Base-by-base conservation (phyloP, 2,113 vertebrate species). In the Trochalopteron elliotii region DNA sequence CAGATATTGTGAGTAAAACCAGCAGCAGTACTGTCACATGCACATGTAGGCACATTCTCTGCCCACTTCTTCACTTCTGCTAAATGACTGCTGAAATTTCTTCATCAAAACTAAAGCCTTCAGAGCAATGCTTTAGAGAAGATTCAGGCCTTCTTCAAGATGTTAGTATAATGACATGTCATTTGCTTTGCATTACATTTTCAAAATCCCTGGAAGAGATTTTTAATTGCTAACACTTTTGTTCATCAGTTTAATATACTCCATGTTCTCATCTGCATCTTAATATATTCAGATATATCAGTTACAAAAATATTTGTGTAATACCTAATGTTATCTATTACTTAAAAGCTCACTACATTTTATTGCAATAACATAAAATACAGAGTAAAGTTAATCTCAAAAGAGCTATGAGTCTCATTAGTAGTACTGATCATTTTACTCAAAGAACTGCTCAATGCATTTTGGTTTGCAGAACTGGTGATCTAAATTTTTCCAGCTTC, bases 191-290 rank as follows among this genome's bases (percentile, higher is more conserved):
- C 49, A n/a, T 45, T 52, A 59, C 9, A 19, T 87, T 93, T 90
- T 87, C 40, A 79, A 79, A 82, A 78, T 42, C 35, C 37, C 12
- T 40, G 53, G 23, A 81, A 94, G 57, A 75, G 24, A 60, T 40
- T 91, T 97, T 91, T 87, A 89, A 68, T 72, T 78, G 60, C 44
- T 84, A 78, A 53, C 28, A 28, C 33, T 91, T 92, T 87, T 67
- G 18, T 81, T 89, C 31, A 78, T 47, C 60, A 30, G 25, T 87
- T 89, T 86, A 89, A 83, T 40, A 75, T 70, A 65, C 13, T 55
- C 52, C 44, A 0, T n/a, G 37, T 84, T 49, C 49, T 93, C 61
- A 85, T 61, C 56, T 72, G 60, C 68, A 67, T 65, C 37, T 78
- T 78, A 89, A 81, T 57, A 39, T 52, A 83, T 63, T 65, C 55